Percentiles rank a stretch among this genome's conserved stretches.
Evolutionary conservation across 2,888 invertebrate genomes (phyloP).

Genomic region (Sisyra terminalis): DNA sequence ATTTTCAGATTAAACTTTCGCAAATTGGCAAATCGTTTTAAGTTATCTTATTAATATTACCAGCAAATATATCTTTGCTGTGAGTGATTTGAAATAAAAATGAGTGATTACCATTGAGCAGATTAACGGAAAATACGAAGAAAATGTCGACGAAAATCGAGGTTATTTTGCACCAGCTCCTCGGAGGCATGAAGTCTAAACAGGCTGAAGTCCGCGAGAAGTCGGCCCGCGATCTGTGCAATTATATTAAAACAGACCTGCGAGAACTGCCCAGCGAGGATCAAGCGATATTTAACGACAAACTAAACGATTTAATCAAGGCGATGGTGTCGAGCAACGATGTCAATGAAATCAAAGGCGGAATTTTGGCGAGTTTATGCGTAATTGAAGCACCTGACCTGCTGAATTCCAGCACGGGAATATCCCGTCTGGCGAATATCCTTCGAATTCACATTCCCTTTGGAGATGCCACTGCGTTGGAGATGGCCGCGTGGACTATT

Average conservation of each 20-base stretch:
- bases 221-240: constrained; percentile 76
- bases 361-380: constrained; percentile 87
- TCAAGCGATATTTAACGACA: constrained; percentile 79
- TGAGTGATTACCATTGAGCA: too few species aligned
- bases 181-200: constrained; percentile 74
- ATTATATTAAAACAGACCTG: constrained; percentile 80
- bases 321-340: constrained; percentile 92
- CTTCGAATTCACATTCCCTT: constrained; percentile 79
- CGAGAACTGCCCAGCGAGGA: constrained; percentile 84
- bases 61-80: too few species aligned
- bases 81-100: too few species aligned
- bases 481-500: constrained; percentile 88
- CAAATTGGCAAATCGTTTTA: too few species aligned
- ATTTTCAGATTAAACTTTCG: too few species aligned
- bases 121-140: too few species aligned
- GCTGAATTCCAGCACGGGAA: constrained; percentile 77
- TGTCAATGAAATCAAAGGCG: constrained; percentile 88
- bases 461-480: constrained; percentile 86
- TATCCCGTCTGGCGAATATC: constrained; percentile 85
- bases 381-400: constrained; percentile 77
- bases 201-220: constrained; percentile 71
- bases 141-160: constrained; percentile 39
- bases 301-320: constrained; percentile 88
- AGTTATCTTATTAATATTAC: too few species aligned
- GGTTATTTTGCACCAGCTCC: constrained; percentile 53